Base-by-base conservation (phyloP, 2,888 invertebrate species). In the Ennomos quercinarius region DNA sequence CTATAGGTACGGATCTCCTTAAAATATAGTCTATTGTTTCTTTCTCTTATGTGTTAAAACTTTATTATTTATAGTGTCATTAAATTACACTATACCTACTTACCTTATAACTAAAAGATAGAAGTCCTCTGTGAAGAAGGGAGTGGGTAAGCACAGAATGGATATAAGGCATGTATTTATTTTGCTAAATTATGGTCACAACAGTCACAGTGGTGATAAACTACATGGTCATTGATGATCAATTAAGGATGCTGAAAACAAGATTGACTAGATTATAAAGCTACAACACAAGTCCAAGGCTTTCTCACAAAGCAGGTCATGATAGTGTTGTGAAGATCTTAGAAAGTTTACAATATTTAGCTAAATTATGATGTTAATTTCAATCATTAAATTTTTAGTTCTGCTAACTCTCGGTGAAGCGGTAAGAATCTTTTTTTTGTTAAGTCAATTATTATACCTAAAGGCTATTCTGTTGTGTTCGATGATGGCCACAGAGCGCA, bases 331-430 rank as follows among this genome's bases (percentile, higher is more conserved):
- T 46, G 53, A 59, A 61, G 53, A 60, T 43, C 60, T 52, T 13
- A 46, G 47, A 13, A 13, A 52, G 58, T 52, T 34, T 49, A 8
- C 8, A 37, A 34, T 11, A 10, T 10, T 40, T 27, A 6, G 37
- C 9, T 10, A 53, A 52, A 48, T 61, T 60, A 84, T 83, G 84
- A 66, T 82, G 59, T 61, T 86, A 39, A 59, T 75, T 34, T 60
- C 63, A 1, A 55, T 84, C 40, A 63, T 80, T 0, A 83, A 82
- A 65, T 81, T 85, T 64, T 71, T 89, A 49, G 49, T 84, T 46
- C 34, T 86, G 36, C 11, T 84, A 38, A 63, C 77, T 9, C 59
- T 78, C 17, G 80, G 85, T 74, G 74, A 87, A 54, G 87, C 88
- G 70, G 91, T 90, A 74, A 84, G 87, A 79, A 51, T 11, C 1